Evolutionary conservation across 2,797 vertebrate species (phyloP).

Genomic region (Anolis apletophallus): DNA sequence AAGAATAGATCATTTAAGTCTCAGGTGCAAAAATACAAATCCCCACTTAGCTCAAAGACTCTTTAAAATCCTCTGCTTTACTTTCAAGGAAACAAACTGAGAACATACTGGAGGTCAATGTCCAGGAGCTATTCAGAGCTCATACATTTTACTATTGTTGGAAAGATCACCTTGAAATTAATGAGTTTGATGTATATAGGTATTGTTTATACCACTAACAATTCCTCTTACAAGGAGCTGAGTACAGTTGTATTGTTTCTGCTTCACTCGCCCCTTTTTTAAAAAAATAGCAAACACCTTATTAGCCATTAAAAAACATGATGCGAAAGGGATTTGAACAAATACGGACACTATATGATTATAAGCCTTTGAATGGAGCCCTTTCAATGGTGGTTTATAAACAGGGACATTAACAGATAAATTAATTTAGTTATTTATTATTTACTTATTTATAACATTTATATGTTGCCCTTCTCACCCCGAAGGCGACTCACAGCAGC

Average conservation of each 20-base stretch:
- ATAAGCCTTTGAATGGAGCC: slow-evolving; percentile 78
- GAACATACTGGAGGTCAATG: neutral
- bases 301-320: slow-evolving; percentile 63
- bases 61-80: neutral
- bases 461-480: too few relatives aligned
- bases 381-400: slow-evolving; percentile 77
- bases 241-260: slow-evolving; percentile 11
- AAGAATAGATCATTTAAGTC: neutral
- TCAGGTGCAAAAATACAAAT: neutral
- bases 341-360: slow-evolving; percentile 75
- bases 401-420: slow-evolving; percentile 77
- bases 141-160: slow-evolving; percentile 11
- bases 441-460: too few relatives aligned
- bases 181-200: neutral
- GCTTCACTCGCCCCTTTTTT: slow-evolving; percentile 23
- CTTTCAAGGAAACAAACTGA: neutral
- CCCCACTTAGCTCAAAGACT: neutral
- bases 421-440: too few relatives aligned
- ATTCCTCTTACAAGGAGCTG: neutral
- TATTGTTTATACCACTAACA: neutral
- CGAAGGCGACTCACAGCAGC: too few relatives aligned
- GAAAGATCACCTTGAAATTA: neutral
- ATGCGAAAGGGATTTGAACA: slow-evolving; percentile 69
- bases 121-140: slow-evolving; percentile 5
- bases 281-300: slow-evolving; percentile 45